A percentile compares a stretch with the other conserved stretches of the same genome.
Evolutionary conservation across 1,140 invertebrate genomes (phyloP).

Genomic region (Micrasema minimum): DNA sequence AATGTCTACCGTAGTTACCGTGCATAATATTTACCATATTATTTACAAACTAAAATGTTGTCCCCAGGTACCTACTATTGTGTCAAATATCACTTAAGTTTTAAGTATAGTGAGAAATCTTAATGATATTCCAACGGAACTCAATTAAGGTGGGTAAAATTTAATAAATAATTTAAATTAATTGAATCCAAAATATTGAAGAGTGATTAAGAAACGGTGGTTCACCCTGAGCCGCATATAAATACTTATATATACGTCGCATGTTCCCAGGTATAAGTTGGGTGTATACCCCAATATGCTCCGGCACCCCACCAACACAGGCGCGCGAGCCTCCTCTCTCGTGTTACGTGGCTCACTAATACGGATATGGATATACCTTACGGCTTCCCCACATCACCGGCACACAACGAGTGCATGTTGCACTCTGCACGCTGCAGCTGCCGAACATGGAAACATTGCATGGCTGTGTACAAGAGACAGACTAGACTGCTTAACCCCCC

Average conservation of each 20-base stretch:
- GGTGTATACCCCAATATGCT: slow-evolving; percentile 6
- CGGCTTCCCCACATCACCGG: not conserved
- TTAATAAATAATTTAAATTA: too few relatives aligned
- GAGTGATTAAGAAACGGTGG: not conserved
- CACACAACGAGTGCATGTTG: slow-evolving; percentile 1
- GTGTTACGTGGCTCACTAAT: not conserved
- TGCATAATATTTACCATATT: too few relatives aligned
- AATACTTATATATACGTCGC: slow-evolving; percentile 7
- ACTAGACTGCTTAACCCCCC: too few relatives aligned
- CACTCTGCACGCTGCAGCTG: slow-evolving; percentile 5
- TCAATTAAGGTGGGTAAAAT: too few relatives aligned
- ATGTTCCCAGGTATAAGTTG: slow-evolving; percentile 20
- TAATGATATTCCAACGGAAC: too few relatives aligned
- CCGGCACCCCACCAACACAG: not conserved
- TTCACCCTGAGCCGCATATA: slow-evolving; percentile 13
- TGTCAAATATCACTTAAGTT: too few relatives aligned
- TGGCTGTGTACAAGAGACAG: not conserved
- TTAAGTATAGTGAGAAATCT: too few relatives aligned
- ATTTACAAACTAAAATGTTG: too few relatives aligned
- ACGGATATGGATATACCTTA: not conserved
- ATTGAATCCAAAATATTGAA: too few relatives aligned
- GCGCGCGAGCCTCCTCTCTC: not conserved
- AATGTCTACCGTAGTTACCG: too few relatives aligned
- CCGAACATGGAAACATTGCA: too few relatives aligned
- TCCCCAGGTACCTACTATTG: too few relatives aligned